A percentile compares a stretch with the other conserved stretches of the same genome.
Conservation (phyloP, 2,888 invertebrate species). For the Uropetala carovei region DNA sequence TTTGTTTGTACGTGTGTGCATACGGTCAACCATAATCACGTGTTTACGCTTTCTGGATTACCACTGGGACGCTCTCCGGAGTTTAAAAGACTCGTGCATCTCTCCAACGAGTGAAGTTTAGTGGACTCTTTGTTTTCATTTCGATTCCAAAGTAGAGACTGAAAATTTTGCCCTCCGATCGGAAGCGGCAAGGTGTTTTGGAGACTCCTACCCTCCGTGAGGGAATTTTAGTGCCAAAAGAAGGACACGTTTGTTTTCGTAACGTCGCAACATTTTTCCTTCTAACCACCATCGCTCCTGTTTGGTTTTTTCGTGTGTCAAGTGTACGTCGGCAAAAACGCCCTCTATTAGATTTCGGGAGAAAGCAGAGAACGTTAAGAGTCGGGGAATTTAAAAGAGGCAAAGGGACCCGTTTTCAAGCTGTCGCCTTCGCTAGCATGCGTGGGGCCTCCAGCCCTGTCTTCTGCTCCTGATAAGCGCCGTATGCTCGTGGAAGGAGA, state of each 20-base stretch:
- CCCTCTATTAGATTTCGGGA: not conserved
- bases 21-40: not conserved
- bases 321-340: too few species aligned
- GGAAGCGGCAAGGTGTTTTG: not conserved
- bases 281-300: not conserved
- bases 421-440: conserved; percentile 61
- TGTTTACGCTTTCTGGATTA: not conserved
- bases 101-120: not conserved
- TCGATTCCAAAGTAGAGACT: too few species aligned
- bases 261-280: not conserved
- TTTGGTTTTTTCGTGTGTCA: not conserved
- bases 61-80: not conserved
- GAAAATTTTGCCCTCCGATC: not conserved
- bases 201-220: not conserved
- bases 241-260: not conserved
- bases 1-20: not conserved
- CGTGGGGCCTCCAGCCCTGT: conserved; percentile 42
- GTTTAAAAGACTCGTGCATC: not conserved
- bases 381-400: not conserved
- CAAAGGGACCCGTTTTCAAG: not conserved
- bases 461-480: conserved; percentile 58
- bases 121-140: not conserved
- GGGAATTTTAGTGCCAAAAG: not conserved
- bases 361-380: not conserved
- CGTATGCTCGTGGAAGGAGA: conserved; percentile 63